A percentile compares a stretch with the other conserved stretches of the same genome.
These are phyloP conservation scores for Drosophila affinis DNA, from an alignment of 2,888 invertebrate genomes.

Conservation along the genomic window DNA sequence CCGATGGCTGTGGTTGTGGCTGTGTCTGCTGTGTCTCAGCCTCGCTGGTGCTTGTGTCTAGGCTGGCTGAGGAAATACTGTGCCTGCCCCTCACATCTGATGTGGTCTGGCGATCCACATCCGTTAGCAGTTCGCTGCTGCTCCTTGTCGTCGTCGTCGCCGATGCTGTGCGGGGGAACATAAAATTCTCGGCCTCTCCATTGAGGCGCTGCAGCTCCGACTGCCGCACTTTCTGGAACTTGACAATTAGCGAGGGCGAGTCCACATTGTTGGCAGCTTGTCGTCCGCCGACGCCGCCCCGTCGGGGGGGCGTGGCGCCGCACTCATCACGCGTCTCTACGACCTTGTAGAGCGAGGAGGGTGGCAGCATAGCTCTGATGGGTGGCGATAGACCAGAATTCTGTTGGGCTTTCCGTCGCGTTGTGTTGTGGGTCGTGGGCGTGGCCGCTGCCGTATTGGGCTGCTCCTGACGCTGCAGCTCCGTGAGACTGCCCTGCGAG, in stretches of 20 bases:
- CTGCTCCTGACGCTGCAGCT: constrained; percentile 54
- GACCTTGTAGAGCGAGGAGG: constrained; percentile 82
- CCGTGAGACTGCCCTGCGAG: constrained; percentile 45
- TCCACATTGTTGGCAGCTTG: constrained; percentile 51
- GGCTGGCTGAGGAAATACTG: constrained; percentile 71
- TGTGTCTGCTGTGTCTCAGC: constrained; percentile 31
- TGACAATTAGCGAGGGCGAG: constrained; percentile 87
- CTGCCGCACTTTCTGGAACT: constrained; percentile 89
- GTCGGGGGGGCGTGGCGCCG: constrained; percentile 56
- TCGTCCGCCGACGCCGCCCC: constrained; percentile 21
- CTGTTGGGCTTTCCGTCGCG: constrained; percentile 61
- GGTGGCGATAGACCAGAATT: constrained; percentile 77
- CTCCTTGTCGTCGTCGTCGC: constrained; percentile 84
- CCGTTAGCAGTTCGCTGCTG: constrained; percentile 84
- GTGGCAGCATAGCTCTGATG: constrained; percentile 81
- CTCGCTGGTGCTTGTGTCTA: constrained; percentile 72
- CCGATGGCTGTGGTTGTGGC: background rate
- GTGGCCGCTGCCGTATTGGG: constrained; percentile 47
- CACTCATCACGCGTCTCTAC: constrained; percentile 73
- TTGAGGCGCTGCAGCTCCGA: constrained; percentile 90
- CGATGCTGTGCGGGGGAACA: constrained; percentile 87
- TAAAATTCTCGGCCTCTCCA: constrained; percentile 94
- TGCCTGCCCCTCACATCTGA: constrained; percentile 80
- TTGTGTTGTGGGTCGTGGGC: constrained; percentile 37
- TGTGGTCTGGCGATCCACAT: constrained; percentile 84